phyloP scores from a whole-genome alignment of 2,113 vertebrate genomes.

The Podocnemis expansa region DNA sequence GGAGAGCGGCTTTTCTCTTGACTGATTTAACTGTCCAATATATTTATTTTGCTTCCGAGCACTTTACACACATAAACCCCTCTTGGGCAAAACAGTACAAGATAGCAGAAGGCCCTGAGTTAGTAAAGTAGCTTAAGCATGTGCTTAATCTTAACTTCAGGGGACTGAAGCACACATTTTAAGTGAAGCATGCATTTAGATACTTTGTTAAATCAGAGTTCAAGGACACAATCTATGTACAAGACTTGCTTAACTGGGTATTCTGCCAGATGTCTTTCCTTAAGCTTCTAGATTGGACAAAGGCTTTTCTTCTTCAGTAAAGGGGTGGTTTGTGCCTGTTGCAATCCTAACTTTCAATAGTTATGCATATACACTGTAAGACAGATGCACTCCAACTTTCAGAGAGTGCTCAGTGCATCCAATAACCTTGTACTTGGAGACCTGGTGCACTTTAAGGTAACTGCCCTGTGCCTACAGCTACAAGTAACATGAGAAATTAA shows the following conservation, averaged over 20 bases:
- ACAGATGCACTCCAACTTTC: background rate
- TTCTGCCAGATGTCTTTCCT: background rate
- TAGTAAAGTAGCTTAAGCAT: background rate
- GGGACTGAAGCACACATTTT: background rate
- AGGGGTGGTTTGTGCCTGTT: background rate
- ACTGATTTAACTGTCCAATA: background rate
- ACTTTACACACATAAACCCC: background rate
- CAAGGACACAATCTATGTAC: background rate
- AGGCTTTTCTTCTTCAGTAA: background rate
- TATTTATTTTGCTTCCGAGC: background rate
- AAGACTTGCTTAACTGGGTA: background rate
- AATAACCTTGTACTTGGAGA: background rate
- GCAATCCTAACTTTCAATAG: background rate
- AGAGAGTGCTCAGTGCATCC: background rate
- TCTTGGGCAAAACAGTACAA: background rate
- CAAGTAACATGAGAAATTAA: background rate
- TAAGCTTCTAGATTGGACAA: constrained; percentile 20
- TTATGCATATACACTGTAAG: background rate
- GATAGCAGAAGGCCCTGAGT: background rate
- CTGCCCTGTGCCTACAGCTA: background rate
- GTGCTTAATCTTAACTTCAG: background rate
- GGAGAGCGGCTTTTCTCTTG: background rate
- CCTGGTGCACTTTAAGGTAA: background rate
- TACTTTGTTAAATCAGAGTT: background rate
- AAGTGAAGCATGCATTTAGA: background rate